phyloP scores from a whole-genome alignment of 2,888 invertebrate species.

The Leptopilina myrica region DNA sequence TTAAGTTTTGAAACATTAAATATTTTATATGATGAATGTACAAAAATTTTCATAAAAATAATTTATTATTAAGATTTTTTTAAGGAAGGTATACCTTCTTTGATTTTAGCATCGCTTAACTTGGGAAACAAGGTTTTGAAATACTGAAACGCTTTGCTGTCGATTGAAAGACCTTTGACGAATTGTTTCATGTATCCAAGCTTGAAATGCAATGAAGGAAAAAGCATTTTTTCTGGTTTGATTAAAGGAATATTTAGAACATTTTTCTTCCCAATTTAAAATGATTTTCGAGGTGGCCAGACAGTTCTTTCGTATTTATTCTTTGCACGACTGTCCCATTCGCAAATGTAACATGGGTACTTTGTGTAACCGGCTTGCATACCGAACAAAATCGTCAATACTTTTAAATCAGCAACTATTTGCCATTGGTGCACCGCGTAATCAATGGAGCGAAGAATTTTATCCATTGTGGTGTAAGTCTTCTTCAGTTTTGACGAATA shows the following conservation, averaged over 20 bases:
- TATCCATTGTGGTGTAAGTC: neutral
- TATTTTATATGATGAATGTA: neutral
- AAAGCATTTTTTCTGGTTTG: constrained; percentile 22
- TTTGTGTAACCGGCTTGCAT: constrained; percentile 39
- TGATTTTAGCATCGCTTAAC: constrained; percentile 28
- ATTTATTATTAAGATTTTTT: neutral
- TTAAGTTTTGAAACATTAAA: neutral
- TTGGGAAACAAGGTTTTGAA: constrained; percentile 10
- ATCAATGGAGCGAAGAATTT: neutral
- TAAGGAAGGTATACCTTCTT: constrained; percentile 15
- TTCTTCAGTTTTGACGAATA: neutral
- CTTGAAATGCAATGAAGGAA: constrained; percentile 24
- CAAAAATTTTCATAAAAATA: neutral
- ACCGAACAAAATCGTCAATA: constrained; percentile 34
- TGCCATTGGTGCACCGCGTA: neutral
- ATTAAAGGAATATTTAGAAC: constrained; percentile 28
- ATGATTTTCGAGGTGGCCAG: constrained; percentile 1
- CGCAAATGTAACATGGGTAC: constrained; percentile 39
- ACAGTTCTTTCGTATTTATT: neutral
- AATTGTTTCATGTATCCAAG: constrained; percentile 37
- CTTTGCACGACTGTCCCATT: constrained; percentile 35
- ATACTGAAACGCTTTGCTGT: constrained; percentile 23
- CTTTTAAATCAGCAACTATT: constrained; percentile 29
- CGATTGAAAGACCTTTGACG: neutral
- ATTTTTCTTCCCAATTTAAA: constrained; percentile 31